Percentiles rank a stretch among this genome's conserved stretches.
Evolutionary conservation across 1,140 invertebrate genomes (phyloP).

Genomic region (Eufriesea mexicana): DNA sequence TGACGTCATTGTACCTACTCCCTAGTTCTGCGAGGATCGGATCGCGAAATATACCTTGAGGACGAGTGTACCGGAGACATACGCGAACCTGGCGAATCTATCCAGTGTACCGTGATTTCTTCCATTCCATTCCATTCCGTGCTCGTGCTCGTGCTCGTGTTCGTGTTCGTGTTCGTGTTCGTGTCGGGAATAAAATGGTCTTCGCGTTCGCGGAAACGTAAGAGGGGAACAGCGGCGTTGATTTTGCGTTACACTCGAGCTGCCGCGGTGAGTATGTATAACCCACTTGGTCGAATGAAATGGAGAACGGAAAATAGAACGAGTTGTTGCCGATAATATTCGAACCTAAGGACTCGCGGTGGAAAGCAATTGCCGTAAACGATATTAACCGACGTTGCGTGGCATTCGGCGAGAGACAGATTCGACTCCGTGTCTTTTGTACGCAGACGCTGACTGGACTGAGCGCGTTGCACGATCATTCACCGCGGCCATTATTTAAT

Average conservation of each 20-base stretch:
- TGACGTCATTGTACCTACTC: conserved; percentile 49
- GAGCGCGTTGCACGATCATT: conserved; percentile 51
- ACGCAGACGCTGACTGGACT: conserved; percentile 15
- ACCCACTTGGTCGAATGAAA: neutral
- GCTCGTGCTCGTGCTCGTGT: accelerated
- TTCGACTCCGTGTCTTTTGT: neutral
- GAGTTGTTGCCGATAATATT: neutral
- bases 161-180: neutral
- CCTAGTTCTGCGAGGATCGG: conserved; percentile 43
- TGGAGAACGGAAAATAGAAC: neutral
- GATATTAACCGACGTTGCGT: neutral
- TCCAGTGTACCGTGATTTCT: neutral
- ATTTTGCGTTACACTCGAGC: neutral
- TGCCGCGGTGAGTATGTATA: neutral
- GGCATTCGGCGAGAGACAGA: neutral
- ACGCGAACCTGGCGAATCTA: neutral
- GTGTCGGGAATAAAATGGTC: neutral
- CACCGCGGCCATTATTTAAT: conserved; percentile 70
- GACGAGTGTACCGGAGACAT: conserved; percentile 1
- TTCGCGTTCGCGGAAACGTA: neutral
- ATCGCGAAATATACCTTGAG: conserved; percentile 40
- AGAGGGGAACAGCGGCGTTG: neutral
- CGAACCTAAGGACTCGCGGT: too few relatives aligned
- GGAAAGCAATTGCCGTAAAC: too few relatives aligned
- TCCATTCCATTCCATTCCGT: neutral